These are phyloP conservation scores for Eumaeus atala DNA, from an alignment of 1,140 invertebrate species.

Conservation along the genomic window DNA sequence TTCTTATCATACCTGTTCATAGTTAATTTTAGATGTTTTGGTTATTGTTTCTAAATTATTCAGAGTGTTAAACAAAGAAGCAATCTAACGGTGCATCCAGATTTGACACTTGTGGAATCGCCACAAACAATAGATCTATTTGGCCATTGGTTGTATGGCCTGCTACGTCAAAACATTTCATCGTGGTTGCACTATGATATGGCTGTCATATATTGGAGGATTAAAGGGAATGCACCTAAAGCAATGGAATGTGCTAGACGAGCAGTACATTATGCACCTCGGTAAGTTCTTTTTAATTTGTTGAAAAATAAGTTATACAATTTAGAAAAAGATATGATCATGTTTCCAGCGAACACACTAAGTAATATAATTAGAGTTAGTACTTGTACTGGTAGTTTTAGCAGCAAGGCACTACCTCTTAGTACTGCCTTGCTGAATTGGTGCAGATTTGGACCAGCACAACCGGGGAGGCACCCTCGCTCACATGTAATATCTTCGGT, in stretches of 20 bases:
- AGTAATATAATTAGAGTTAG: too few relatives aligned
- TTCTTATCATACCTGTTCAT: background rate
- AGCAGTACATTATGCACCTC: constrained; percentile 85
- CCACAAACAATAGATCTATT: constrained; percentile 79
- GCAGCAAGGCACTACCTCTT: too few relatives aligned
- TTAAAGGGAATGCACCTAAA: constrained; percentile 84
- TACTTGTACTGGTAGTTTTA: too few relatives aligned
- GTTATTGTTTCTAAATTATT: constrained; percentile 24
- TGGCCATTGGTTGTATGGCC: constrained; percentile 79
- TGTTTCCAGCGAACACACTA: too few relatives aligned
- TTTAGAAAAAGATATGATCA: too few relatives aligned
- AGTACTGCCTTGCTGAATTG: too few relatives aligned
- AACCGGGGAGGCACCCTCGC: too few relatives aligned
- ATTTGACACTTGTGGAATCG: constrained; percentile 78
- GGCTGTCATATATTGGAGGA: constrained; percentile 89
- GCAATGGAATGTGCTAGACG: constrained; percentile 88
- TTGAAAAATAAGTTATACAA: background rate
- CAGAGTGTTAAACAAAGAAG: constrained; percentile 78
- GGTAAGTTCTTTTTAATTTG: constrained; percentile 66
- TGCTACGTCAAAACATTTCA: constrained; percentile 80
- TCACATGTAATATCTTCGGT: too few relatives aligned
- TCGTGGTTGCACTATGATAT: constrained; percentile 91
- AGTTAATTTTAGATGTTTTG: constrained; percentile 1
- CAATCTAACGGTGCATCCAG: constrained; percentile 78
- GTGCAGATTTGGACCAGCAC: too few relatives aligned